A percentile compares a stretch with the other conserved stretches of the same genome.
These are phyloP conservation scores for Stratiolaelaps scimitus DNA, from an alignment of 1,140 invertebrate species.

Conservation along the genomic window DNA sequence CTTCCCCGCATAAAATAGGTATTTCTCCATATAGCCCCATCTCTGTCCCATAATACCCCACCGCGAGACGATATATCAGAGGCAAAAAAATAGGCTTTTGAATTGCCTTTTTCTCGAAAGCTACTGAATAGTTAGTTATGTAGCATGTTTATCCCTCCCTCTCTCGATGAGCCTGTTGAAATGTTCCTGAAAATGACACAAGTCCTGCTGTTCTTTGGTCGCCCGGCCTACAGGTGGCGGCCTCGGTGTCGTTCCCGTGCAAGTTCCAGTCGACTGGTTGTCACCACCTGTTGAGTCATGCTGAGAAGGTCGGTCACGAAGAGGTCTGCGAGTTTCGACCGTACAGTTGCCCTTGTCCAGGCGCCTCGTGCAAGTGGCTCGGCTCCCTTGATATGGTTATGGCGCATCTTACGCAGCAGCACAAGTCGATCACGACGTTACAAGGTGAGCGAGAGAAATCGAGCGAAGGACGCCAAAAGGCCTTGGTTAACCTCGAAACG, in stretches of 20 bases:
- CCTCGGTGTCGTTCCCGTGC: slow-evolving; percentile 95
- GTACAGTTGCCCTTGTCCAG: slow-evolving; percentile 49
- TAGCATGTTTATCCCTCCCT: too few relatives aligned
- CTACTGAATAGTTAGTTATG: too few relatives aligned
- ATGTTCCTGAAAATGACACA: too few relatives aligned
- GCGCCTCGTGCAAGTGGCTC: slow-evolving; percentile 95
- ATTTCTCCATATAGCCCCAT: too few relatives aligned
- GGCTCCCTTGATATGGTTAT: slow-evolving; percentile 89
- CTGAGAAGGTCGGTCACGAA: slow-evolving; percentile 95
- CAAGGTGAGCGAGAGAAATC: slow-evolving; percentile 44
- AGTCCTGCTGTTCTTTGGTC: too few relatives aligned
- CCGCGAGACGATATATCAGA: too few relatives aligned
- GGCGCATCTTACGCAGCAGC: slow-evolving; percentile 90
- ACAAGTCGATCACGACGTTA: slow-evolving; percentile 97
- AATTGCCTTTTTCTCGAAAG: too few relatives aligned
- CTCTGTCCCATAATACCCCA: too few relatives aligned
- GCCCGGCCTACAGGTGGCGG: slow-evolving; percentile 55
- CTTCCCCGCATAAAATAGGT: too few relatives aligned
- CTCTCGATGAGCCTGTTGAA: too few relatives aligned
- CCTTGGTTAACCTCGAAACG: too few relatives aligned
- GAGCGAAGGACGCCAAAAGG: neutral
- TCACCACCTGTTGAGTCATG: slow-evolving; percentile 75
- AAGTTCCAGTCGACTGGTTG: slow-evolving; percentile 96
- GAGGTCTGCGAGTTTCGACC: slow-evolving; percentile 82
- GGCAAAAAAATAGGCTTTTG: too few relatives aligned